Evolutionary conservation across 1,140 invertebrate species (phyloP), one percentile per base, ranked within the genome.

Genomic region (Scaptomyza hsui): DNA sequence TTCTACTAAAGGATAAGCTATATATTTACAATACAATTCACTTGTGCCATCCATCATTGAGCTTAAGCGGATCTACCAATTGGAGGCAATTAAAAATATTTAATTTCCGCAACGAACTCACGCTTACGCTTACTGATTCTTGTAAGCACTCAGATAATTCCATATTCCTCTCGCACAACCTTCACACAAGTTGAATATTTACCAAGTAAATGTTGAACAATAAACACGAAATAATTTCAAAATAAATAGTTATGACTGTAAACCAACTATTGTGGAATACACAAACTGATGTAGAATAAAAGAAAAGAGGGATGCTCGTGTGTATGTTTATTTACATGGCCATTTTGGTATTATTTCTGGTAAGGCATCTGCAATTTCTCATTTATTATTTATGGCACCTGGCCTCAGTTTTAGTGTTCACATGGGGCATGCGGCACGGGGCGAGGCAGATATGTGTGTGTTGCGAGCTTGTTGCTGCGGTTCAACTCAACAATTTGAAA

Each of bases 361-460:
- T 39, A 21, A 15, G 48, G 51, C 70, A 56, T 44, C 44, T 65
- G 76, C 80, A 85, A 80, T 79, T 85, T 68, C 64, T 86, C 77
- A 85, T 85, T 77, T 85, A 69, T 81, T 81, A 85, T 85, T 85
- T 85, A 85, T 85, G 73, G 65, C 64, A 71, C 73, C 77, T 86
- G 77, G 51, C 73, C 63, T 73, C 60, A 70, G 57, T 86, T 85
- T 86, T 68, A 81, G 81, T 72, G 45, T 62, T 56, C 77, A 55
- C 70, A 29, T 44, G 51, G 74, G 81, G 64, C 56, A 32, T 18
- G 48, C 26, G 2, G 12, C 18, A 10, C 6, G 29, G 10, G 9
- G 4, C 32, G 32, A 10, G n/a, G 35, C 9, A 18, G 47, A 52
- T 29, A 39, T 21, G 56, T 12, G 32, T 3, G 32, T 35, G 26